Percentiles rank a stretch among this genome's conserved stretches.
Conservation (phyloP, 1,140 invertebrate genomes). For the Drosophila truncata region DNA sequence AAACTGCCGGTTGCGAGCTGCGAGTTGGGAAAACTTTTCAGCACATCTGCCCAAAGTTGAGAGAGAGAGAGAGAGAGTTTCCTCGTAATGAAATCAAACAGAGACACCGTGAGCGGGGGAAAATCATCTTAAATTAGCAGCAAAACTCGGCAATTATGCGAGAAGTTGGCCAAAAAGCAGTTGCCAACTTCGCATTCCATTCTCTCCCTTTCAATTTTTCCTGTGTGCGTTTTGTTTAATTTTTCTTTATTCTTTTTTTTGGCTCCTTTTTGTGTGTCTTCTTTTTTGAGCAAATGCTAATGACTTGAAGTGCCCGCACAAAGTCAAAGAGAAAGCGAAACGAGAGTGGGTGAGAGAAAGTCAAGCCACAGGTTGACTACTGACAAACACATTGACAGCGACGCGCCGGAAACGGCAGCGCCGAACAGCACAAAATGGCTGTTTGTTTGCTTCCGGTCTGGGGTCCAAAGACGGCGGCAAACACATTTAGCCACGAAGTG, state of each 20-base stretch:
- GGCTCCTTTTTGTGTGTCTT: slow-evolving; percentile 12
- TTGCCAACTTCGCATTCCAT: slow-evolving; percentile 47
- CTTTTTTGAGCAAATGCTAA: slow-evolving; percentile 66
- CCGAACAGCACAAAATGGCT: slow-evolving; percentile 68
- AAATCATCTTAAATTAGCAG: slow-evolving; percentile 70
- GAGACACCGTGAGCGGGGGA: slow-evolving; percentile 40
- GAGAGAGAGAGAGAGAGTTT: slow-evolving; percentile 37
- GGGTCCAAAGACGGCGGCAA: slow-evolving; percentile 67
- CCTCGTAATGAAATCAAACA: slow-evolving; percentile 75
- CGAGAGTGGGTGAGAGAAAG: slow-evolving; percentile 21
- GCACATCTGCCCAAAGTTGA: slow-evolving; percentile 31
- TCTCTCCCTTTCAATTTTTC: background rate
- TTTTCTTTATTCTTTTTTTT: background rate
- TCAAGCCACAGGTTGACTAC: slow-evolving; percentile 73
- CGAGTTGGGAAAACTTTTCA: slow-evolving; percentile 31
- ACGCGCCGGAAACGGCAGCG: slow-evolving; percentile 58
- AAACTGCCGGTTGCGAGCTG: slow-evolving; percentile 16
- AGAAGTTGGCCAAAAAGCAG: slow-evolving; percentile 74
- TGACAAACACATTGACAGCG: slow-evolving; percentile 60
- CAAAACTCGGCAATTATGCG: slow-evolving; percentile 77
- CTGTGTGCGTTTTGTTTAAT: background rate
- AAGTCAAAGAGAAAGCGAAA: slow-evolving; percentile 45
- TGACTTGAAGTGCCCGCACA: slow-evolving; percentile 66
- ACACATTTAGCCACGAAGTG: slow-evolving; percentile 72
- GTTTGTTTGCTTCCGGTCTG: slow-evolving; percentile 79